Percentiles rank a stretch among this genome's conserved stretches.
Evolutionary conservation across 2,888 invertebrate species (phyloP).

Genomic region (Liodrosophila aerea): DNA sequence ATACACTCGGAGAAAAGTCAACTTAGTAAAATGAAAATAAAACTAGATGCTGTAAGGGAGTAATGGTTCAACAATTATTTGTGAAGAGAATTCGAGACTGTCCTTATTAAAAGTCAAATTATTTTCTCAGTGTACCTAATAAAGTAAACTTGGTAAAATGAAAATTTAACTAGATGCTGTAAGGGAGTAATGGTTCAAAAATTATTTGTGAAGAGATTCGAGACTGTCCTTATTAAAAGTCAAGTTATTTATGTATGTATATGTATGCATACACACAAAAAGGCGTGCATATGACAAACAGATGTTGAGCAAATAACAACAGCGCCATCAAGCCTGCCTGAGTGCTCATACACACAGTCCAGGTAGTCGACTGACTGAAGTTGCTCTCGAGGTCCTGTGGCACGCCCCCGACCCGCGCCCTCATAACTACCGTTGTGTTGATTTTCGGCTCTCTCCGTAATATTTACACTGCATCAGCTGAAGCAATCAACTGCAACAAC

Average conservation of each 20-base stretch:
- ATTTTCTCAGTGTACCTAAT: slow-evolving; percentile 10
- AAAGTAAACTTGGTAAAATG: background rate
- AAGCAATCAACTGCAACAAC: no score
- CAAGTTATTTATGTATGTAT: background rate
- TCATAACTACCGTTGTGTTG: slow-evolving; percentile 22
- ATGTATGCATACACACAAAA: background rate
- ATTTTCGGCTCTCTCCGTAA: slow-evolving; percentile 15
- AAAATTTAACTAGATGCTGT: background rate
- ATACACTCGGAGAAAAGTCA: slow-evolving; percentile 1
- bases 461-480: slow-evolving; percentile 14
- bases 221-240: no score
- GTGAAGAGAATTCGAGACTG: no score
- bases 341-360: slow-evolving; percentile 8
- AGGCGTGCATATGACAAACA: slow-evolving; percentile 65
- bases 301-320: slow-evolving; percentile 65
- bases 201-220: no score
- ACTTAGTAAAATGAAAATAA: background rate
- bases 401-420: slow-evolving; percentile 17
- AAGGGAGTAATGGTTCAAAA: no score
- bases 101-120: no score
- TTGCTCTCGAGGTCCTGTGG: slow-evolving; percentile 30
- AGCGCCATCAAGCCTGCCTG: slow-evolving; percentile 14
- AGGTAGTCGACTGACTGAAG: slow-evolving; percentile 32
- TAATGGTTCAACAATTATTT: no score
- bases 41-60: no score